These are phyloP conservation scores for Rhabdophis nuchalis DNA, from an alignment of 2,797 vertebrate genomes.

Conservation along the genomic window DNA sequence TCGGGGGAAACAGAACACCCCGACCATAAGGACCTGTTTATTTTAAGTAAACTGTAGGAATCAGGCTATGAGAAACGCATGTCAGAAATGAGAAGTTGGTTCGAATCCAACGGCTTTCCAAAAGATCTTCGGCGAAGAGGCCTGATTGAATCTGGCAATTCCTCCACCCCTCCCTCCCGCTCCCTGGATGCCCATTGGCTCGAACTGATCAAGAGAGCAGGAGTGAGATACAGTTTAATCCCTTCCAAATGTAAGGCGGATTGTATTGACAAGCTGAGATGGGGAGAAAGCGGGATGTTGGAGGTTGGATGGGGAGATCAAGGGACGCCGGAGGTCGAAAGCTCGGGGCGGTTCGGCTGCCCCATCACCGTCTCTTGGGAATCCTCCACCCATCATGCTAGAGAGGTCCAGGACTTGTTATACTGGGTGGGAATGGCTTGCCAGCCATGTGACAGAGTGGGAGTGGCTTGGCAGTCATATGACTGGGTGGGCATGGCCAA, in stretches of 20 bases:
- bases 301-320: slow-evolving; percentile 16
- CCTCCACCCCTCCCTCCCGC: not conserved
- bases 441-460: too few species aligned
- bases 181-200: not conserved
- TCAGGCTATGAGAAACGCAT: slow-evolving; percentile 48
- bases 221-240: not conserved
- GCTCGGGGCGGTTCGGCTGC: not conserved
- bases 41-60: slow-evolving; percentile 67
- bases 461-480: too few species aligned
- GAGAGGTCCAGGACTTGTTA: not conserved
- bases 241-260: slow-evolving; percentile 53
- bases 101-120: slow-evolving; percentile 51
- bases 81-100: slow-evolving; percentile 59
- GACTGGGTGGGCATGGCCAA: too few species aligned
- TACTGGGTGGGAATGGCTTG: too few species aligned
- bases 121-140: slow-evolving; percentile 55
- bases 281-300: not conserved
- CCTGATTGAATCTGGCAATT: slow-evolving; percentile 54
- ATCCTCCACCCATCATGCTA: not conserved
- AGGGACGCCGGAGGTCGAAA: not conserved
- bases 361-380: not conserved
- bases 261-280: not conserved
- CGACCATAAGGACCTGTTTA: slow-evolving; percentile 65
- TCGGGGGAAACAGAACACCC: slow-evolving; percentile 49
- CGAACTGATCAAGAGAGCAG: slow-evolving; percentile 38